Evolutionary conservation across 2,113 vertebrate genomes (phyloP), one percentile per base, ranked within the genome.

Genomic region (Ia io): DNA sequence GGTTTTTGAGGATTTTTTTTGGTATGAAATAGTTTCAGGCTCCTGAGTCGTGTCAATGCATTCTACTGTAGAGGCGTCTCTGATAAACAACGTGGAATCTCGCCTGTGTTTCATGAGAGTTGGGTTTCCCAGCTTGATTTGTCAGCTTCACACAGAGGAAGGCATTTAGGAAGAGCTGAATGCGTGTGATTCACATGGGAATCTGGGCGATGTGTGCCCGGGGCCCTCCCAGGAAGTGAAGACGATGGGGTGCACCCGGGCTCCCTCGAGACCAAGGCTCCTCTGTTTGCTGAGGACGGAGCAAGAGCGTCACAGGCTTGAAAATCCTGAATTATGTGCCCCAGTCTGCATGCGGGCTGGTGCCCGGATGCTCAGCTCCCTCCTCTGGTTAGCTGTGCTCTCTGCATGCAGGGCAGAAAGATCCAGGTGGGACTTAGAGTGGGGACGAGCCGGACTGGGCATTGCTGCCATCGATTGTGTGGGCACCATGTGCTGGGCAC

Each of bases 121-220:
- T 90, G 63, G 73, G 63, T 88, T 93, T 95, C 83, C 93, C 0
- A 2, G 63, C 90, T 86, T 69, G 28, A 37, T 37, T 65, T 92
- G 78, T 76, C 90, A 71, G 84, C 65, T 80, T 71, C 2, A 22
- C 92, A 96, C 80, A 90, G 90, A 90, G 76, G 59, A 59, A 42
- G 59, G 88, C 84, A 71, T 93, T 93, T 79, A 95, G 70, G 65
- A 84, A 47, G 44, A 93, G 87, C 84, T 86, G 93, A 94, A 93
- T 77, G 87, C 59, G 32, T 37, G 56, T 49, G 80, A 94, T 87
- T 95, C 87, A 90, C 90, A 84, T 37, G 70, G 65, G 13, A 76
- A 9, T n/a, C 70, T 76, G 90, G 86, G 35, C 69, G 79, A 32
- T 35, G 74, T 51, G 44, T 40, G 56, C 49, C 84, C 82, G 23